phyloP scores from a whole-genome alignment of 2,888 invertebrate species.

The Drosophila birchii region DNA sequence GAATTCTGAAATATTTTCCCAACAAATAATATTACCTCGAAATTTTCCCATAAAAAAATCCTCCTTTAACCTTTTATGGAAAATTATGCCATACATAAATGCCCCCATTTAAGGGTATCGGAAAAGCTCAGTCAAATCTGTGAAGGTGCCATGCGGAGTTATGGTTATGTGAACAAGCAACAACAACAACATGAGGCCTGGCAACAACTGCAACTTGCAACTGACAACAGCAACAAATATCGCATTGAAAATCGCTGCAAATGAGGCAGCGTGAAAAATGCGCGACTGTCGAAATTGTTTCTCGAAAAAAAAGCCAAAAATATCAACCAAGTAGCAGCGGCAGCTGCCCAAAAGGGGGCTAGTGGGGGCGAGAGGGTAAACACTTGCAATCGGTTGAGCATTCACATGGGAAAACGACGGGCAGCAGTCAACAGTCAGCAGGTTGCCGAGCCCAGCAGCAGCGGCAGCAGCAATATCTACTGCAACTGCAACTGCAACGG shows the following conservation, averaged over 20 bases:
- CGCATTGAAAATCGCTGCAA: conserved; percentile 64
- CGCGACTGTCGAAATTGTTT: conserved; percentile 75
- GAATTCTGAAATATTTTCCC: neutral
- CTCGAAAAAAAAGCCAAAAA: conserved; percentile 46
- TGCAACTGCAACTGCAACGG: conserved; percentile 19
- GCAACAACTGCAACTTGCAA: conserved; percentile 25
- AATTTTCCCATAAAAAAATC: neutral
- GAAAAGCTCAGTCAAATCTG: conserved; percentile 57
- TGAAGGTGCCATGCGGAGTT: conserved; percentile 68
- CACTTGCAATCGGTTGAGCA: conserved; percentile 63
- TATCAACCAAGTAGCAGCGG: conserved; percentile 56
- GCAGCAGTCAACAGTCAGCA: conserved; percentile 57
- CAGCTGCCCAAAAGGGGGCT: conserved; percentile 40
- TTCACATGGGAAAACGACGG: conserved; percentile 69
- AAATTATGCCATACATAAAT: conserved; percentile 37
- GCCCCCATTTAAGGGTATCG: conserved; percentile 24
- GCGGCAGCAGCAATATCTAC: conserved; percentile 2
- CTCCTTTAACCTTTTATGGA: conserved; percentile 7
- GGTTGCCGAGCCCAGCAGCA: conserved; percentile 45
- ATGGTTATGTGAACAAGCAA: conserved; percentile 64
- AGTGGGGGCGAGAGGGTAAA: conserved; percentile 24
- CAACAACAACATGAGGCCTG: neutral
- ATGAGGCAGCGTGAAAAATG: conserved; percentile 70
- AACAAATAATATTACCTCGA: neutral
- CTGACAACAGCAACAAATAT: conserved; percentile 44